phyloP scores from a whole-genome alignment of 2,888 invertebrate genomes.

The Pelosia muscerda region DNA sequence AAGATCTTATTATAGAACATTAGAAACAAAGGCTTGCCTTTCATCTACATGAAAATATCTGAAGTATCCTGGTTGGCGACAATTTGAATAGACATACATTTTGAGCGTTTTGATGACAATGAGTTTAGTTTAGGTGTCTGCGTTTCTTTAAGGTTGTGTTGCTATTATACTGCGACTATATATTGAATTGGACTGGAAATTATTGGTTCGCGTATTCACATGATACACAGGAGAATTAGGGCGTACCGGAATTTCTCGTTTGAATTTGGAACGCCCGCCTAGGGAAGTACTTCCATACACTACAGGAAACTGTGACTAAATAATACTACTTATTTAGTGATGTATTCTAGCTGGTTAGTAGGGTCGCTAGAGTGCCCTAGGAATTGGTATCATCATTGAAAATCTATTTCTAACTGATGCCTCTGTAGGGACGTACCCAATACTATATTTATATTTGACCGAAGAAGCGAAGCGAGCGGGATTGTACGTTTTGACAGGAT shows the following conservation, averaged over 20 bases:
- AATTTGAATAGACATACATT: slow-evolving; percentile 36
- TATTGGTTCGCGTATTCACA: background rate
- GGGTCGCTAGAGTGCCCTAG: background rate
- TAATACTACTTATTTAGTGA: slow-evolving; percentile 1
- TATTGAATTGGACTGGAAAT: background rate
- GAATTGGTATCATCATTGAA: background rate
- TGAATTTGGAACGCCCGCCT: slow-evolving; percentile 4
- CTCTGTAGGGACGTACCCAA: background rate
- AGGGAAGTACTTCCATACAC: background rate
- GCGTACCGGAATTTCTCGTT: background rate
- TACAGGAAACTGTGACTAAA: background rate
- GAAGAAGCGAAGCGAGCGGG: too few species aligned
- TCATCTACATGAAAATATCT: slow-evolving; percentile 32
- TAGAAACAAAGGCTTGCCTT: slow-evolving; percentile 42
- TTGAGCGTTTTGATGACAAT: slow-evolving; percentile 7
- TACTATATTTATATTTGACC: background rate
- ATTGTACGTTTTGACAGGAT: too few species aligned
- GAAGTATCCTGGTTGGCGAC: slow-evolving; percentile 21
- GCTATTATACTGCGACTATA: background rate
- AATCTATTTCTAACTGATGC: background rate
- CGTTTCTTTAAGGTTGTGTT: background rate
- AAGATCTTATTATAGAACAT: slow-evolving; percentile 48
- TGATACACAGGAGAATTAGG: background rate
- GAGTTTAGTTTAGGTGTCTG: slow-evolving; percentile 9
- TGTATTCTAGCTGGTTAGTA: background rate